Percentiles rank a stretch among this genome's conserved stretches.
These are phyloP conservation scores for Noctilio leporinus DNA, from an alignment of 2,113 vertebrate genomes.

Conservation along the genomic window DNA sequence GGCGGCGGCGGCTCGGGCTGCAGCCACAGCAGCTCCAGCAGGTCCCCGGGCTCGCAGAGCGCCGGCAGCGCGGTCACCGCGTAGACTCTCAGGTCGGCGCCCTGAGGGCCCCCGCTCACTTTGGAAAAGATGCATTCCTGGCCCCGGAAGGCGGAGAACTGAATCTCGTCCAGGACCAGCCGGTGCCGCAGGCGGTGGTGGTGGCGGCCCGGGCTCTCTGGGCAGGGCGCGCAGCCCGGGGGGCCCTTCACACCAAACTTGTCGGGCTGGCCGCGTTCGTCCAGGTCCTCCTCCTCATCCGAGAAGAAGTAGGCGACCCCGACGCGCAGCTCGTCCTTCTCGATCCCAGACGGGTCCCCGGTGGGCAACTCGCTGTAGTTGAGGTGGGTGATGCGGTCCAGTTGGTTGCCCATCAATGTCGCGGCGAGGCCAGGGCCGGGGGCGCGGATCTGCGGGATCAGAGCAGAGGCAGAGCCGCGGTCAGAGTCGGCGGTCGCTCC, in stretches of 20 bases:
- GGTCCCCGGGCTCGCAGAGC: conserved; percentile 95
- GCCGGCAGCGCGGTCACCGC: conserved; percentile 90
- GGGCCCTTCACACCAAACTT: conserved; percentile 86
- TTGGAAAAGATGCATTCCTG: conserved; percentile 99
- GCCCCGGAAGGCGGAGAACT: conserved; percentile 96
- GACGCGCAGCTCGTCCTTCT: conserved; percentile 98
- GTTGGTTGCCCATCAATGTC: conserved; percentile 99
- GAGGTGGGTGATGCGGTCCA: conserved; percentile 99
- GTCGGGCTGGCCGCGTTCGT: conserved; percentile 94
- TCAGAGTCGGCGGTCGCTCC: not conserved
- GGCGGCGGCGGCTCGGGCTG: conserved; percentile 80
- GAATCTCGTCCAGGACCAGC: conserved; percentile 90
- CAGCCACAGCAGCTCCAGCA: conserved; percentile 92
- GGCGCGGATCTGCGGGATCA: conserved; percentile 44
- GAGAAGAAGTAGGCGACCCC: conserved; percentile 99
- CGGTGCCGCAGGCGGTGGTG: conserved; percentile 74
- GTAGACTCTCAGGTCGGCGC: conserved; percentile 92
- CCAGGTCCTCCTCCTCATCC: conserved; percentile 99
- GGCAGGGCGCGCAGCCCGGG: conserved; percentile 69
- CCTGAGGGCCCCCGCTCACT: conserved; percentile 88
- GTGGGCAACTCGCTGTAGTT: conserved; percentile 99
- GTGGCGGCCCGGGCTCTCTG: conserved; percentile 80
- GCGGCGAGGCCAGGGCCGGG: conserved; percentile 83
- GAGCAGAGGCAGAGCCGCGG: not conserved
- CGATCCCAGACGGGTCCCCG: conserved; percentile 97